phyloP scores from a whole-genome alignment of 2,113 vertebrate genomes.

The Bos indicus region DNA sequence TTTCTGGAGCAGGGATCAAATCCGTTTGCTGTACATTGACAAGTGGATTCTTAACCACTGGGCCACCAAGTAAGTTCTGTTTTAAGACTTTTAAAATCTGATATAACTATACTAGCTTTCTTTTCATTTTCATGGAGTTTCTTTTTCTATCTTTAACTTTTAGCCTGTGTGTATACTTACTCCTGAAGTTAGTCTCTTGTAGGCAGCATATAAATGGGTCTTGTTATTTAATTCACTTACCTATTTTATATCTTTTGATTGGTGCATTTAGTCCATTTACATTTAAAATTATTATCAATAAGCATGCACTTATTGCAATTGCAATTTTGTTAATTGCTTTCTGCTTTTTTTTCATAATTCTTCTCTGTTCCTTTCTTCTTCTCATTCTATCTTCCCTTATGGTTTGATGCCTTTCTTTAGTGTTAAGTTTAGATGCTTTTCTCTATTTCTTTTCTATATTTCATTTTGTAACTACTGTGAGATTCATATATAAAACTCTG shows the following conservation, averaged over 20 bases:
- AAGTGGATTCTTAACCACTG: background rate
- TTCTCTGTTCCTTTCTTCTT: background rate
- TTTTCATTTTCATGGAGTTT: background rate
- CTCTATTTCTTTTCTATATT: background rate
- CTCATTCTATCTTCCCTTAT: background rate
- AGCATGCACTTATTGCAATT: background rate
- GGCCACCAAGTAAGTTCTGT: background rate
- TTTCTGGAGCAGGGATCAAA: background rate
- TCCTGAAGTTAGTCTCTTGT: background rate
- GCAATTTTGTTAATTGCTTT: background rate
- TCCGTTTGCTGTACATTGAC: background rate
- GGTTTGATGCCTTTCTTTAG: background rate
- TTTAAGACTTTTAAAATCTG: background rate
- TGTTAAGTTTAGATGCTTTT: background rate
- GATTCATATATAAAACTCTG: background rate
- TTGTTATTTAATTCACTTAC: background rate
- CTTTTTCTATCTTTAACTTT: background rate
- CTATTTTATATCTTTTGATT: background rate
- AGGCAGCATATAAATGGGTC: background rate
- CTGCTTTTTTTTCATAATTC: background rate
- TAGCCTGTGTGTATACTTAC: background rate
- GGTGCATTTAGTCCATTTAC: background rate
- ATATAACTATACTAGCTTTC: background rate
- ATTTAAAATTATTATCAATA: background rate
- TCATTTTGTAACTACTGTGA: background rate